phyloP scores from a whole-genome alignment of 2,797 vertebrate genomes.

The Parambassis ranga region DNA sequence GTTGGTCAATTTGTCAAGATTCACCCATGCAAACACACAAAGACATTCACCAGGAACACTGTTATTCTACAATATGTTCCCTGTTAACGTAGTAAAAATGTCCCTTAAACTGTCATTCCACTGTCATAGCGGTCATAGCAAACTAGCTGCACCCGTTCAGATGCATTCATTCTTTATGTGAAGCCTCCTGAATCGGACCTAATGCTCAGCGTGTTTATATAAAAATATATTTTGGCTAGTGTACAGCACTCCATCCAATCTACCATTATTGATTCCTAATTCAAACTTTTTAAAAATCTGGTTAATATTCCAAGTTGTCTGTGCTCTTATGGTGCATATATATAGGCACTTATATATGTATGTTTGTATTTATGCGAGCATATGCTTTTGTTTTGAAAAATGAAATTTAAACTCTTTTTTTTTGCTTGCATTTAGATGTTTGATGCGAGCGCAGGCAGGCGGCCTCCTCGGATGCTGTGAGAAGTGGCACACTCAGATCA shows the following conservation, averaged over 20 bases:
- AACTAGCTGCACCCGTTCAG: slow-evolving; percentile 17
- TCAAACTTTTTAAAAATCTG: too few species aligned
- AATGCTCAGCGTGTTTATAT: slow-evolving; percentile 24
- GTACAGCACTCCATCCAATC: slow-evolving; percentile 7
- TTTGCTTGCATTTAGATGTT: slow-evolving; percentile 47
- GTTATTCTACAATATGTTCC: too few species aligned
- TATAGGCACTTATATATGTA: too few species aligned
- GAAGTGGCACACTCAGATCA: slow-evolving; percentile 73
- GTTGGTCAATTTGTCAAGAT: slow-evolving; percentile 49
- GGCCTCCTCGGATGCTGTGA: slow-evolving; percentile 61
- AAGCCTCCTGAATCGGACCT: slow-evolving; percentile 26
- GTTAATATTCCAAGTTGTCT: neutral
- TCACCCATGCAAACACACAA: slow-evolving; percentile 8
- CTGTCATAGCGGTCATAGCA: slow-evolving; percentile 28
- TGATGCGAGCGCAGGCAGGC: slow-evolving; percentile 61
- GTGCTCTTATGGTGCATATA: neutral
- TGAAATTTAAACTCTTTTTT: slow-evolving; percentile 25
- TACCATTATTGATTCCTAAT: too few species aligned
- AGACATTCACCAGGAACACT: neutral
- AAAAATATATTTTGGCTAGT: slow-evolving; percentile 1
- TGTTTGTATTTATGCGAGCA: neutral
- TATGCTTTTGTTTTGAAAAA: slow-evolving; percentile 13
- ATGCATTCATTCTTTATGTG: slow-evolving; percentile 15
- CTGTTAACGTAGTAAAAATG: neutral
- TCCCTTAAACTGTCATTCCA: slow-evolving; percentile 33